Evolutionary conservation across 2,113 vertebrate species (phyloP).

Genomic region (Procavia capensis): DNA sequence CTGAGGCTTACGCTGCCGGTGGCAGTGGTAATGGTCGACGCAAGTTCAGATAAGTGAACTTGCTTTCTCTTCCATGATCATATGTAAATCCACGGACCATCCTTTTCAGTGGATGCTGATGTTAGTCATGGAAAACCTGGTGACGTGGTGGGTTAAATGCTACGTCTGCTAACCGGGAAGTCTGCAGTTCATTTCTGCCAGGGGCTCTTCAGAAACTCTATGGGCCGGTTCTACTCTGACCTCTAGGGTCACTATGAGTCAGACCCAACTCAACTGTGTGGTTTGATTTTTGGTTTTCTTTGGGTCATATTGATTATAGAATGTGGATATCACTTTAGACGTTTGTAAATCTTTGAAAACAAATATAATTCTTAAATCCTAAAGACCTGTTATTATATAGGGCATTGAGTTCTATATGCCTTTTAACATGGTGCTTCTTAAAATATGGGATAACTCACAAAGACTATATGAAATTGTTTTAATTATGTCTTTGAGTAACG

Average conservation of each 20-base stretch:
- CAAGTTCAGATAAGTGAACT: neutral
- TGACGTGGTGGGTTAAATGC: too few species aligned
- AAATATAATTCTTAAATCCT: neutral
- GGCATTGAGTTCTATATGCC: rapidly evolving
- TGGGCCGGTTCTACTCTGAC: too few species aligned
- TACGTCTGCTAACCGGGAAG: too few species aligned
- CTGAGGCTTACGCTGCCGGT: rapidly evolving
- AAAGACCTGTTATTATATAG: neutral
- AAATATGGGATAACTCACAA: neutral
- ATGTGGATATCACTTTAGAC: neutral
- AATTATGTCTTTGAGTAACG: neutral
- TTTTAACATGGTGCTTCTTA: neutral
- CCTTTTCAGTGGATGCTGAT: neutral
- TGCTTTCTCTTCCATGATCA: neutral
- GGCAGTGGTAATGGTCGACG: neutral
- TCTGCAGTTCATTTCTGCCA: too few species aligned
- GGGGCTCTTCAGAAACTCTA: too few species aligned
- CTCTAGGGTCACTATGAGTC: too few species aligned
- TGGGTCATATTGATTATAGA: neutral
- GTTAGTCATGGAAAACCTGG: too few species aligned
- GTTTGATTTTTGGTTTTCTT: too few species aligned
- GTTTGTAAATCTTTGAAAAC: neutral
- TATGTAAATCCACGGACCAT: rapidly evolving
- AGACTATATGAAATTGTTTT: neutral
- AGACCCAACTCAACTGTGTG: too few species aligned